Base-by-base conservation (phyloP, 2,113 vertebrate species). In the Pluvialis apricaria region DNA sequence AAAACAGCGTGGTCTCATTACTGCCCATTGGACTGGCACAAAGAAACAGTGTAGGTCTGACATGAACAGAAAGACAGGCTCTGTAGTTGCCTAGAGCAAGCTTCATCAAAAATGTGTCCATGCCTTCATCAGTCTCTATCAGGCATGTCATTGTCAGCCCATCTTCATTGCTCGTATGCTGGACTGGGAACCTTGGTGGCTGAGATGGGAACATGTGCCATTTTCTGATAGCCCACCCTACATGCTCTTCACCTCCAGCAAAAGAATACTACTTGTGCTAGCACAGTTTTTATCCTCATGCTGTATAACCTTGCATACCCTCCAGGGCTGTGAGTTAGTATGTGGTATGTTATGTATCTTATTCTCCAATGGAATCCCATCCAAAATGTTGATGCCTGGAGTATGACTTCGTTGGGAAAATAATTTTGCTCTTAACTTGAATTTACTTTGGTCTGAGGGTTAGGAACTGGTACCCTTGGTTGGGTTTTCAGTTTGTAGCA, bases 81-180 rank as follows among this genome's bases (percentile, higher is more conserved):
- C 38, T 89, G 70, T 5, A 42, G 21, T 4, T 68, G 34, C 61
- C 21, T 47, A 34, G 52, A 51, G 26, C 7, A 68, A 64, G 13
- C 31, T 11, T 28, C 10, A 26, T 54, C 29, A 64, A 71, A 94
- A 78, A n/a, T 8, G 5, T 15, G 44, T 71, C 29, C 34, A 62
- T 0, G 0, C 5, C 11, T 81, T 75, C 20, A 6, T 26, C 68
- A 45, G 26, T 21, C 10, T 54, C 31, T 19, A 3, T 69, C 49
- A 54, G 36, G 14, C 18, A 12, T 28, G 31, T 2, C 45, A 17
- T 5, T 47, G 32, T 55, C 40, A n/a, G 47, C 25, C 38, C 12
- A 14, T 31, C 66, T 55, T 42, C 15, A 13, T 7, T 70, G 45
- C 20, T 58, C 40, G 10, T 22, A 15, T 9, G 13, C 5, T 78